A percentile compares a stretch with the other conserved stretches of the same genome.
These are phyloP conservation scores for Ichneumoninae sp. DNA, from an alignment of 2,888 invertebrate genomes.

Conservation along the genomic window DNA sequence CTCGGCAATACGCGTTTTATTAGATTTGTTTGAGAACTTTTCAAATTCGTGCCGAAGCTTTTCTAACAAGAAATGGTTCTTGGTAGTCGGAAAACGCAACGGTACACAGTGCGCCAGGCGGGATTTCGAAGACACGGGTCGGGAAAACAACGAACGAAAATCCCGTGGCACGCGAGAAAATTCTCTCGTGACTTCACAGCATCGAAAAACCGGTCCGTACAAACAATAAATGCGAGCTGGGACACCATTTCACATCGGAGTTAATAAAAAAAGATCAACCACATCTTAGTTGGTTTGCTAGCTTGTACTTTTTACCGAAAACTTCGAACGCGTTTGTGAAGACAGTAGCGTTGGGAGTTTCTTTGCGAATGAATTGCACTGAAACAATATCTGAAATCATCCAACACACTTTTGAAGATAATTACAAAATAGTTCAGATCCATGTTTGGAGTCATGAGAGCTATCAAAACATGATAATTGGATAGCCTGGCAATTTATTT, in stretches of 20 bases:
- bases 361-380: neutral
- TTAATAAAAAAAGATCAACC: constrained; percentile 54
- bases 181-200: constrained; percentile 43
- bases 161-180: constrained; percentile 40
- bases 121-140: constrained; percentile 48
- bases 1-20: constrained; percentile 74
- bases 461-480: too few species aligned
- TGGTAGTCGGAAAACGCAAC: constrained; percentile 47
- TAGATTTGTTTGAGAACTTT: constrained; percentile 82
- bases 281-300: neutral
- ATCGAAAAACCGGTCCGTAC: constrained; percentile 29
- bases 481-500: too few species aligned
- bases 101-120: constrained; percentile 25
- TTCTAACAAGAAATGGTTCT: constrained; percentile 57
- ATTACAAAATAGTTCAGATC: neutral
- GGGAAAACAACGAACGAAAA: constrained; percentile 47
- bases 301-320: constrained; percentile 12
- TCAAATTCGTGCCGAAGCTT: constrained; percentile 74
- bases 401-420: neutral
- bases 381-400: neutral
- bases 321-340: neutral
- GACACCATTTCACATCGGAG: constrained; percentile 18
- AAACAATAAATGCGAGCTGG: constrained; percentile 50
- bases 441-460: too few species aligned
- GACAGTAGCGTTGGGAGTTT: neutral